Evolutionary conservation across 2,113 vertebrate genomes (phyloP).

Genomic region (Vireo altiloquus): DNA sequence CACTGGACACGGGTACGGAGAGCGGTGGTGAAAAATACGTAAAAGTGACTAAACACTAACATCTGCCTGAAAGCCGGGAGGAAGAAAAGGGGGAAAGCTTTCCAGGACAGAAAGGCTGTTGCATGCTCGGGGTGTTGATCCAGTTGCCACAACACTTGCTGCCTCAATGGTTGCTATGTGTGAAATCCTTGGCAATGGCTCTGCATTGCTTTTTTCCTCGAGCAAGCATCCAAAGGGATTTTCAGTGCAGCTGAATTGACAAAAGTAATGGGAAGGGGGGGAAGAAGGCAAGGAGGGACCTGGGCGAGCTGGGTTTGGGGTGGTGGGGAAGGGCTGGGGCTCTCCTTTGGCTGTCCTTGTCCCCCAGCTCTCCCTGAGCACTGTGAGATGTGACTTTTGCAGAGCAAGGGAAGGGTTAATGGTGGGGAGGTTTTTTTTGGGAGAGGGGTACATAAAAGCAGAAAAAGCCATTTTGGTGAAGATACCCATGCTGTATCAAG

Average conservation of each 20-base stretch:
- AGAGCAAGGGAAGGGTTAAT: background rate
- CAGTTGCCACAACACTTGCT: conserved; percentile 43
- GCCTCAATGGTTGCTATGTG: conserved; percentile 50
- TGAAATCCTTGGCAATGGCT: conserved; percentile 41
- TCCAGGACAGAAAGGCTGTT: conserved; percentile 34
- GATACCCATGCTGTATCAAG: background rate
- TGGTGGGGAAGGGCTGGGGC: background rate
- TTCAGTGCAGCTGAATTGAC: background rate
- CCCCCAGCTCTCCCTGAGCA: background rate
- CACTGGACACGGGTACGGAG: background rate
- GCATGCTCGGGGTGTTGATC: conserved; percentile 16
- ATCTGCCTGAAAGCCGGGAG: background rate
- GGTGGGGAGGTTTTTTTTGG: background rate
- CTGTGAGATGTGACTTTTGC: background rate
- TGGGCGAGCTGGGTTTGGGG: background rate
- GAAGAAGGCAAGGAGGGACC: background rate
- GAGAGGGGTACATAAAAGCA: background rate
- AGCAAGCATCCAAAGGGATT: conserved; percentile 41
- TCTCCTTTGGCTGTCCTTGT: background rate
- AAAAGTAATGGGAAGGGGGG: background rate
- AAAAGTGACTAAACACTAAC: background rate
- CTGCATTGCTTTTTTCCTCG: conserved; percentile 30
- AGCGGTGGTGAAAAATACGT: background rate
- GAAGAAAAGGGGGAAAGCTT: background rate
- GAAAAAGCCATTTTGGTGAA: background rate